Evolutionary conservation across 2,797 vertebrate genomes (phyloP), one percentile per base, ranked within the genome.

Genomic region (Galagoides demidoff): DNA sequence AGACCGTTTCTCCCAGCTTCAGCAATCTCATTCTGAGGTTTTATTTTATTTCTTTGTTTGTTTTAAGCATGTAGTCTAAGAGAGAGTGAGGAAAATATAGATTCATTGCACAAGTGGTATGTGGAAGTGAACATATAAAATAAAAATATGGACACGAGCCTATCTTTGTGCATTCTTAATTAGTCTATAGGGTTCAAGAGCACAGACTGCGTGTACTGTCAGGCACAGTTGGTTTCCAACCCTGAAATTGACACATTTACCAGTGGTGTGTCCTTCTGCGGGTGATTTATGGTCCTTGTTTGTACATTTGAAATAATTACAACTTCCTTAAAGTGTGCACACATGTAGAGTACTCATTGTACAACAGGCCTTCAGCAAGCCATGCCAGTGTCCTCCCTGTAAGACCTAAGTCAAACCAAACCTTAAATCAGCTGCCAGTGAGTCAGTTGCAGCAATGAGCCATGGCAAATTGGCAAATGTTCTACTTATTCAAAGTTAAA

Each of bases 371-470:
- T 79, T 76, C 85, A 73, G 22, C 76, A 55, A 76, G 70, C 52
- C 37, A 2, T 37, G 20, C 2, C 61, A 59, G 63, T 63, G 22
- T 81, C 63, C 20, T 29, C 59, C 66, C 6, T 71, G 79, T 23
- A 95, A 94, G n/a, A 66, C 25, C 52, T 59, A 77, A 84, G 12
- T 89, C 59, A 89, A 83, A 83, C 22, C 2, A 87, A 55, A 76
- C 64, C 34, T 55, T 81, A 64, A 73, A 59, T 85, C n/a, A 70
- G 49, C 49, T 90, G 90, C 43, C 20, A 49, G 7, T 61, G 23
- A 8, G 14, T 84, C 45, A 31, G 81, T 64, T 85, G 77, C 16
- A 76, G 23, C 16, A 29, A 70, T 68, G 22, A 94, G 19, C 34
- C 43, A 49, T 11, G 10, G 31, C 49, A 78, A 68, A 20, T 10